A percentile compares a stretch with the other conserved stretches of the same genome.
These are phyloP conservation scores for Lamprotornis superbus DNA, from an alignment of 2,113 vertebrate genomes.

Conservation along the genomic window DNA sequence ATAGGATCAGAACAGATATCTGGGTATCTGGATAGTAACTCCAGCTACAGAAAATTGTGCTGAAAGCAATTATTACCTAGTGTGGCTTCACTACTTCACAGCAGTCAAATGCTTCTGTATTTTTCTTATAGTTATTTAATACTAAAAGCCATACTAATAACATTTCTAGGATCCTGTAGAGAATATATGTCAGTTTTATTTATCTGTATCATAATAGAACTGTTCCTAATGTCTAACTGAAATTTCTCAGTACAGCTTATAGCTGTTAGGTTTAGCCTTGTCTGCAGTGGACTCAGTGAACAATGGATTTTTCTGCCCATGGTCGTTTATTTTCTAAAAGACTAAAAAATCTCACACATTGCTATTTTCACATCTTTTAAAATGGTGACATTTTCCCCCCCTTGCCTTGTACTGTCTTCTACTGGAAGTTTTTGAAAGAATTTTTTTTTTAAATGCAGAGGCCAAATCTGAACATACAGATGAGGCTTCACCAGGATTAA, in stretches of 20 bases:
- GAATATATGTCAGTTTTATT: not conserved
- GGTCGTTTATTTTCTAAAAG: not conserved
- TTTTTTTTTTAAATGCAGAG: not conserved
- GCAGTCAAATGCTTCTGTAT: not conserved
- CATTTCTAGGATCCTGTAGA: not conserved
- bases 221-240: not conserved
- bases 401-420: not conserved
- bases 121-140: not conserved
- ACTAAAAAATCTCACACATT: not conserved
- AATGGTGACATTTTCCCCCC: fast-evolving
- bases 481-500: not conserved
- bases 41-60: not conserved
- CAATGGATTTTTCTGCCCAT: not conserved
- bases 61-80: not conserved
- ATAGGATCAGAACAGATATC: not conserved
- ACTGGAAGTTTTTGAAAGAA: not conserved
- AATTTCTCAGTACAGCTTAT: not conserved
- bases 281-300: not conserved
- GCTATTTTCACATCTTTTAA: not conserved
- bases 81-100: not conserved
- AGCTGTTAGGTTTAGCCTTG: not conserved
- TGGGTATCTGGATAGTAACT: not conserved
- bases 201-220: not conserved
- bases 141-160: not conserved
- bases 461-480: not conserved